Evolutionary conservation across 1,140 invertebrate genomes (phyloP), one percentile per base, ranked within the genome.

Genomic region (Cotesia chilonis): DNA sequence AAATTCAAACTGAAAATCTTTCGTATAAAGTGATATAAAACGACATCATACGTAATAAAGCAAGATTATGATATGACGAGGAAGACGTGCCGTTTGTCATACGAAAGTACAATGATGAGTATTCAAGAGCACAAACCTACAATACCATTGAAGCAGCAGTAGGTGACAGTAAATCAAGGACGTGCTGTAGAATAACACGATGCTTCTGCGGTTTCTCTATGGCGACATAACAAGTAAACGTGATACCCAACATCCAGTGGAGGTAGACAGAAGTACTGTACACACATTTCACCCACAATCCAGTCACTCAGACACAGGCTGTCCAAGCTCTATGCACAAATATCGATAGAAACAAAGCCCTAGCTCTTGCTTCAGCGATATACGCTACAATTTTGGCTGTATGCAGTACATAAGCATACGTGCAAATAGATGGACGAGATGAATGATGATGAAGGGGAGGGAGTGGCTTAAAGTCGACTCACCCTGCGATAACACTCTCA

Each of bases 401-500:
- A 67, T 51, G 10, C 47, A 67, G 35, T 14, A 28, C 52, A 28
- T 28, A 52, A 52, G 47, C 14, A 66, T 66, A 35, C n/a, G 10
- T 65, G 47, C 14, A 66, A 20, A 54, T 14, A 12, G 37, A 41
- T 28, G 28, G 5, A 17, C 3, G 54, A n/a, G 54, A n/a, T 55
- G 54, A 52, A 59, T 61, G 10, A 51, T n/a, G 7, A 64, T n/a
- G 38, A 4, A 37, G 5, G 7, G 28, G 4, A 4, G 37, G 14
- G 10, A 36, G 61, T 38, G 37, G 37, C 38, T 20, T 1, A 3
- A 41, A 14, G 64, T 36, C 4, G 7, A 7, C 38, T 51, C 47
- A 66, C 4, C 3, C 64, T 54, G 37, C 41, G 64, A 66, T 66
- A 66, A 66, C 64, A 66, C 64, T 14, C 64, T 28, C 12, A 12